Evolutionary conservation across 2,888 invertebrate species (phyloP), one percentile per base, ranked within the genome.

Genomic region (Acleris sparsana): DNA sequence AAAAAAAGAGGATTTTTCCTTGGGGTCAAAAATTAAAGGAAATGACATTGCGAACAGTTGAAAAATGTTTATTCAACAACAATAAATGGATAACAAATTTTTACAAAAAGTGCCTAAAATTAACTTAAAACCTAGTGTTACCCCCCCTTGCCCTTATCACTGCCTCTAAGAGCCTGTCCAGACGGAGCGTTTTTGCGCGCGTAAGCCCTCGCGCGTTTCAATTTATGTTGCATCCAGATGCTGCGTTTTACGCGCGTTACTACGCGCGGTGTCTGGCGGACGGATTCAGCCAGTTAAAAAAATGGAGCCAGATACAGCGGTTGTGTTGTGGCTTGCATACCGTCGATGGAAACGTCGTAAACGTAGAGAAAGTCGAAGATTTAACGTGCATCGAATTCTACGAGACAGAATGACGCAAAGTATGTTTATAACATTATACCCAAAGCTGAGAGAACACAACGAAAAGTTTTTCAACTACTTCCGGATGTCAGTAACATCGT

Each of bases 401-500:
- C 22, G 22, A 22, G 22, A 22, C 22, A 22, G 22, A 22, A 22
- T 22, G 22, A 22, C 22, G 22, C 22, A 22, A 22, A 22, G 46
- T 5, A 46, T 46, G 22, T 22, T 22, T 22, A 22, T 22, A 22
- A 22, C 22, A 22, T 22, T 22, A 22, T 22, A 22, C 22, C 22
- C 22, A 22, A 22, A 22, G 22, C 22, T 22, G 22, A 22, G 22
- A 22, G 22, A 22, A 22, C 22, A 22, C 22, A 22, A 22, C 22
- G 22, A 22, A 22, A 73, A 72, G 70, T 75, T 78, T 73, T 76
- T 76, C 69, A 62, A 77, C 72, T 77, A 77, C 71, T 76, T 77
- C 64, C 72, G 75, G 73, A 76, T 79, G 77, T 76, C 74, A 68
- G 72, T 74, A 70, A 74, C 73, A 72, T 76, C 75, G 57, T 77